These are phyloP conservation scores for Siniperca scherzeri DNA, from an alignment of 2,797 vertebrate species.

Conservation along the genomic window DNA sequence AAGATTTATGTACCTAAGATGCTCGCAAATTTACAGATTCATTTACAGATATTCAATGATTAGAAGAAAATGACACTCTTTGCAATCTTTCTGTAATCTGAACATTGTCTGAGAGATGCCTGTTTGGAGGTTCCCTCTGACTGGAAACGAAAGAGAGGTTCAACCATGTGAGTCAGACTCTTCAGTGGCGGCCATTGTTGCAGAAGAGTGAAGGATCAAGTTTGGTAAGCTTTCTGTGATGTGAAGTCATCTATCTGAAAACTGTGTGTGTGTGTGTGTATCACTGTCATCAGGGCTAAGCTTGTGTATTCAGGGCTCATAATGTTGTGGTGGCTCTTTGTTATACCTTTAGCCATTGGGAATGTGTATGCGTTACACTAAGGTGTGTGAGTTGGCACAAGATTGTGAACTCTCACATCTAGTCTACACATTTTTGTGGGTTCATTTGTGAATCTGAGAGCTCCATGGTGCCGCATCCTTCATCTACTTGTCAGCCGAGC, in stretches of 20 bases:
- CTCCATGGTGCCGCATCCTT: constrained; percentile 10
- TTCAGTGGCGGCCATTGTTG: constrained; percentile 70
- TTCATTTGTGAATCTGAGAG: constrained; percentile 43
- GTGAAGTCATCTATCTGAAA: constrained; percentile 65
- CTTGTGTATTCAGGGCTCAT: constrained; percentile 36
- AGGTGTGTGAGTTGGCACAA: constrained; percentile 37
- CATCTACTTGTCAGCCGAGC: too few species aligned
- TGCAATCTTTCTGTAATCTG: constrained; percentile 10
- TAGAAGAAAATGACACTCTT: not conserved
- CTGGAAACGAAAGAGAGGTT: constrained; percentile 50
- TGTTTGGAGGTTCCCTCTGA: constrained; percentile 36
- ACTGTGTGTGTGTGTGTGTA: constrained; percentile 33
- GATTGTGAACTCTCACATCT: constrained; percentile 43
- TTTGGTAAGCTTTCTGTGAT: constrained; percentile 71
- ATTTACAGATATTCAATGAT: not conserved
- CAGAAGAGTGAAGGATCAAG: constrained; percentile 66
- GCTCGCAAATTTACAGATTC: not conserved
- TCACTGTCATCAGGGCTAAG: constrained; percentile 47
- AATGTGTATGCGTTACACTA: constrained; percentile 22
- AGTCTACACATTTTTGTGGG: constrained; percentile 37
- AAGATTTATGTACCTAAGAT: too few species aligned
- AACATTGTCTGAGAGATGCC: not conserved
- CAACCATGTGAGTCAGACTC: constrained; percentile 50
- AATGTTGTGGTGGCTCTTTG: constrained; percentile 22
- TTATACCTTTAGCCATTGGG: constrained; percentile 30